A percentile compares a stretch with the other conserved stretches of the same genome.
Evolutionary conservation across 2,888 invertebrate genomes (phyloP).

Genomic region (Drosophila anceps): DNA sequence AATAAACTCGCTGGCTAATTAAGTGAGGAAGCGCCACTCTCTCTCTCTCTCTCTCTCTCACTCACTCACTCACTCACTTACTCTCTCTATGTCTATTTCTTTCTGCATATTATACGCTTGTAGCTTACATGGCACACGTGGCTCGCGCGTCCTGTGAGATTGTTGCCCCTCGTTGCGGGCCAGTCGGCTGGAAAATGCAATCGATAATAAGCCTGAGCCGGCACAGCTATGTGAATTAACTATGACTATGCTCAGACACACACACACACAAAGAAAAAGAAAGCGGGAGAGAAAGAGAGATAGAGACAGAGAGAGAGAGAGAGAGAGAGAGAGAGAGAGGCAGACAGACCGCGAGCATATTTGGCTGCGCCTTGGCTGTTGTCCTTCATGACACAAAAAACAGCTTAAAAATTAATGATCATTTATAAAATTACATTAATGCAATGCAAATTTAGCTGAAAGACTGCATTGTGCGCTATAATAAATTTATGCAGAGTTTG

Average conservation of each 20-base stretch:
- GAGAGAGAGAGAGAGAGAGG: neutral
- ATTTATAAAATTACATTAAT: constrained; percentile 43
- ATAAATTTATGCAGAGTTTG: constrained; percentile 12
- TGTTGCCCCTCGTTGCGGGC: constrained; percentile 56
- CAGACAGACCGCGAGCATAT: neutral
- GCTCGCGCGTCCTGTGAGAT: constrained; percentile 59
- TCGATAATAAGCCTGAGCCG: constrained; percentile 59
- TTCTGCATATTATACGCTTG: constrained; percentile 66
- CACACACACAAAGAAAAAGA: neutral
- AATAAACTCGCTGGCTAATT: constrained; percentile 78
- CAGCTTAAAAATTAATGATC: constrained; percentile 56
- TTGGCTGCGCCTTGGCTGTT: constrained; percentile 4
- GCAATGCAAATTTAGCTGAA: constrained; percentile 36
- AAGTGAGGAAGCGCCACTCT: constrained; percentile 58
- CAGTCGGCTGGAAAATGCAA: constrained; percentile 67
- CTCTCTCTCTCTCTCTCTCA: neutral
- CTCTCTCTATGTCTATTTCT: neutral
- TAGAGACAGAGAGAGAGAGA: neutral
- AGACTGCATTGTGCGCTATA: constrained; percentile 35
- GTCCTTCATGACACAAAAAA: constrained; percentile 21
- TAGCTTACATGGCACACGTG: constrained; percentile 72
- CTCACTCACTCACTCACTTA: neutral
- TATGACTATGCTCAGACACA: constrained; percentile 48
- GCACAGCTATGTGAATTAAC: constrained; percentile 63
- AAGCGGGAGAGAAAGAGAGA: too few relatives aligned